Evolutionary conservation across 2,113 vertebrate species (phyloP), one percentile per base, ranked within the genome.

Genomic region (Eolophus roseicapilla): DNA sequence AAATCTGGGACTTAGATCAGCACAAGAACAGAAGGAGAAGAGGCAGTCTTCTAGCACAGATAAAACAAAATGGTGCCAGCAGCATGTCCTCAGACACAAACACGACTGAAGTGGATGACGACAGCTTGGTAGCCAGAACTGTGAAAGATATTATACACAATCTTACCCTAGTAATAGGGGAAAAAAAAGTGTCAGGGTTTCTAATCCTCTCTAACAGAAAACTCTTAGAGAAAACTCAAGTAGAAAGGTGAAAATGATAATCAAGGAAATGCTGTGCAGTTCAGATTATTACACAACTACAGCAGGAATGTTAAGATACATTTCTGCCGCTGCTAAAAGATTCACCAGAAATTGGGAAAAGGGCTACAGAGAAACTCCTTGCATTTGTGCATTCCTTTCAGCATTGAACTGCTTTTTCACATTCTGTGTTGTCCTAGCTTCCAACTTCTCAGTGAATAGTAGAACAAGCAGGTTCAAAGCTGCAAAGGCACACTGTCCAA

Each of bases 51-150:
- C 74, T 70, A 94, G 81, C 92, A 90, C 52, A 95, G 91, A 64
- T 82, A 68, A 95, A 95, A 68, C 95, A 96, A 95, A 79, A 97
- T 95, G 95, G 95, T 96, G 95, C 94, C 93, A 97, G 91, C 94
- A 97, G 91, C 77, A 82, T 19, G 70, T 92, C 94, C 94, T 91
- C 95, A 95, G 94, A 97, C 91, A 94, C 86, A 96, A 94, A 97
- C 93, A 96, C 1, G 43, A 62, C 91, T 65, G 86, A 94, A 69
- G 86, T 41, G 87, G 91, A 97, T 92, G 94, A 88, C 87, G 78
- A 95, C 94, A 97, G 96, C 94, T 87, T 95, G 95, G 94, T 95
- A 97, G 95, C 95, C 96, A 96, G 96, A 96, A 95, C 94, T 95
- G 95, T 94, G 86, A 97, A 97, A 93, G 93, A 79, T 76, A 95